Base-by-base conservation (phyloP, 92 coral and sea anemone species). In the Pocillopora meandrina region DNA sequence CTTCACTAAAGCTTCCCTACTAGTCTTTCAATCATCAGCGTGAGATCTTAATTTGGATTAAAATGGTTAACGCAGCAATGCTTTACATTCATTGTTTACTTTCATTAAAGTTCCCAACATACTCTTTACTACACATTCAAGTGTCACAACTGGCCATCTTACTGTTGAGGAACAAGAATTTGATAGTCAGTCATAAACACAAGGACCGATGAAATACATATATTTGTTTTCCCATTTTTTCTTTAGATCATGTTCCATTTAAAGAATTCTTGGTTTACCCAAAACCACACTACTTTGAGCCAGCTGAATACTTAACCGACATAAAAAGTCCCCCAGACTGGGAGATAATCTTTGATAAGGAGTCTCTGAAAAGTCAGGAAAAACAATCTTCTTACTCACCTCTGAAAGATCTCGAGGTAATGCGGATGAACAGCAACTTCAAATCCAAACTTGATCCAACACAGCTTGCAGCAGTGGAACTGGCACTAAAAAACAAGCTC, bases 391-490 rank as follows among this genome's bases (percentile, higher is more conserved):
- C 63, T 36, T 84, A 83, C 75, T 68, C 86, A 12, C 75, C 89
- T 17, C 62, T 86, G 31, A 82, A 90, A 17, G 91, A 88, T 19
- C 86, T 90, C 75, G 80, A 55, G 23, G 61, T 34, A 17, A 56
- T 63, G 61, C 83, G 78, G 67, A 4, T 77, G 12, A 84, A 63
- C 13, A 17, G 52, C 56, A 74, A 56, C 10, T 70, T 71, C 12
- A 42, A 79, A 42, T 20, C 91, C 26, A 75, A 52, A 14, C 88
- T 92, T 71, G 98, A 95, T 74, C 87, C 84, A 10, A 88, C 93
- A 23, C 98, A 95, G 74, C 82, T 95, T 60, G 74, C 71, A 17
- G 95, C 95, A 20, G 90, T 95, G 7, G 90, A 86, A 69, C 88
- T 74, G 67, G 93, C 92, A 57, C 84, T 95, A 73, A 82, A 75